Evolutionary conservation across 2,797 vertebrate genomes (phyloP).

Genomic region (Pagetopsis macropterus): DNA sequence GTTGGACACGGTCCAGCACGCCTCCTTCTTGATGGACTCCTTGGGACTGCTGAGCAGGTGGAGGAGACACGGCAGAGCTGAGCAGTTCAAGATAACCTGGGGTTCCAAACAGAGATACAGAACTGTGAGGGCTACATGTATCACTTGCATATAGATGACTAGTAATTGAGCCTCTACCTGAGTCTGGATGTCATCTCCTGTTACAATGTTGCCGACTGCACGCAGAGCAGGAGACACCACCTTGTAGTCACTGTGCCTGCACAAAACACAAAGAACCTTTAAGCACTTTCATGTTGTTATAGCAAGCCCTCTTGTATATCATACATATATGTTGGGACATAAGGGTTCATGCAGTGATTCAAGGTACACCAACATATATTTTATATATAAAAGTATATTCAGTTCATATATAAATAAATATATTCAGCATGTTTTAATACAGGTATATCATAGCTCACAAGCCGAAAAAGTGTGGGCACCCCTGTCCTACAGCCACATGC

Average conservation of each 20-base stretch:
- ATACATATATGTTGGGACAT: too few species aligned
- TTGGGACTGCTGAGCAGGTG: slow-evolving; percentile 93
- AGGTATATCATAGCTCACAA: too few species aligned
- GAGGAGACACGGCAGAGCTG: slow-evolving; percentile 91
- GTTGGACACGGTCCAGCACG: slow-evolving; percentile 93
- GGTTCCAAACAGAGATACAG: not conserved
- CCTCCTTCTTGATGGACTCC: slow-evolving; percentile 93
- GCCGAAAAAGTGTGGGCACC: too few species aligned
- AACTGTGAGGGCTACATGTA: too few species aligned
- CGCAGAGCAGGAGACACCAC: slow-evolving; percentile 93
- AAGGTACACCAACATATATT: too few species aligned
- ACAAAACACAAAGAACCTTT: slow-evolving; percentile 17
- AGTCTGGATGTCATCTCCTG: slow-evolving; percentile 93
- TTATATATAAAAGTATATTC: too few species aligned
- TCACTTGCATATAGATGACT: not conserved
- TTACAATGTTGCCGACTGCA: slow-evolving; percentile 94
- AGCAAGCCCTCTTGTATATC: not conserved
- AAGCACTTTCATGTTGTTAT: not conserved
- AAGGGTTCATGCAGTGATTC: too few species aligned
- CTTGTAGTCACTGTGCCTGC: slow-evolving; percentile 92
- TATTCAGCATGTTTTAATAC: too few species aligned
- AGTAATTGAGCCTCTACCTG: slow-evolving; percentile 80
- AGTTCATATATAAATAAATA: too few species aligned
- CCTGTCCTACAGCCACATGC: not conserved
- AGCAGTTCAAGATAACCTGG: slow-evolving; percentile 93